Evolutionary conservation across 2,113 vertebrate genomes (phyloP), one percentile per base, ranked within the genome.

Genomic region (Ariopsis seemanni): DNA sequence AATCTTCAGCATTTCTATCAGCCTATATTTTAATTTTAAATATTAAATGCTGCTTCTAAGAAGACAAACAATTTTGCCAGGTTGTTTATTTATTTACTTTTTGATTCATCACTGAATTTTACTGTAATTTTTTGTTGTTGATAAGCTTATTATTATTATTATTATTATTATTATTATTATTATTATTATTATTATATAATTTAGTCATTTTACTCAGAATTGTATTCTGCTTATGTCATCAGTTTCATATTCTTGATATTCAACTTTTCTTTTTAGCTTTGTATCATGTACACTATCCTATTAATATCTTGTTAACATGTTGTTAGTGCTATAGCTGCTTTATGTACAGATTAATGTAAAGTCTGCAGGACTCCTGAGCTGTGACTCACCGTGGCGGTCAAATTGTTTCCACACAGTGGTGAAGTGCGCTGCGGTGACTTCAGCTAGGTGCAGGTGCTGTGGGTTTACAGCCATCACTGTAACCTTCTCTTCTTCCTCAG

Each of bases 371-470:
- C 48, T 1, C 42, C 34, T 1, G 42, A 60, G 52, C 69, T 25
- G 77, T 52, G 42, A 96, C 97, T 97, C 92, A 98, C 98, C 98
- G 92, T 98, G 97, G 72, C 95, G 91, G 62, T 99, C 98, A 88
- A 96, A 99, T 89, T 97, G 97, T 83, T 97, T 97, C 98, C 98
- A 99, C 93, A 99, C 97, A 90, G 97, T 97, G 93, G 98, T 95
- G 95, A 99, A 99, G 95, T 99, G 97, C 86, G 96, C 93, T 0
- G 98, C 97, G 62, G 97, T 98, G 92, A 99, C 95, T 93, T 98
- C 97, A 3, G 97, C 97, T 94, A 97, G 95, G 92, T 97, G 97
- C 91, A 99, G 96, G 90, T 97, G 95, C 92, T 96, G 95, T 14
- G 90, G 84, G 90, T 96, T 95, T 89, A 95, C 93, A 88, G 97